Conservation (phyloP, 2,113 vertebrate species). For the rat (Rattus norvegicus) region GRCr8 NC_086021.1:35077001-35077500, state of each 20-base stretch:
- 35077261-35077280: not conserved
- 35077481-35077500: not conserved
- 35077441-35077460: not conserved
- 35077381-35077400: not conserved
- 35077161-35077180: not conserved
- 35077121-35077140: not conserved
- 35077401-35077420: not conserved
- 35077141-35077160: not conserved
- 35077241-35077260: not conserved
- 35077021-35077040: not conserved
- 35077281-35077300: not conserved
- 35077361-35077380: no score
- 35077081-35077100: not conserved
- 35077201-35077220: not conserved
- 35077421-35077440: not conserved
- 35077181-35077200: not conserved
- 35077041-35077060: not conserved
- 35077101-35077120: not conserved
- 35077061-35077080: not conserved
- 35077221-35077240: not conserved
- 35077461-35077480: conserved; percentile 9
- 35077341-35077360: not conserved
- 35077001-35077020: not conserved
- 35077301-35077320: not conserved
- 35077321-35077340: not conserved